phyloP scores from a whole-genome alignment of 2,797 vertebrate species.

The Phoeniculus purpureus region DNA sequence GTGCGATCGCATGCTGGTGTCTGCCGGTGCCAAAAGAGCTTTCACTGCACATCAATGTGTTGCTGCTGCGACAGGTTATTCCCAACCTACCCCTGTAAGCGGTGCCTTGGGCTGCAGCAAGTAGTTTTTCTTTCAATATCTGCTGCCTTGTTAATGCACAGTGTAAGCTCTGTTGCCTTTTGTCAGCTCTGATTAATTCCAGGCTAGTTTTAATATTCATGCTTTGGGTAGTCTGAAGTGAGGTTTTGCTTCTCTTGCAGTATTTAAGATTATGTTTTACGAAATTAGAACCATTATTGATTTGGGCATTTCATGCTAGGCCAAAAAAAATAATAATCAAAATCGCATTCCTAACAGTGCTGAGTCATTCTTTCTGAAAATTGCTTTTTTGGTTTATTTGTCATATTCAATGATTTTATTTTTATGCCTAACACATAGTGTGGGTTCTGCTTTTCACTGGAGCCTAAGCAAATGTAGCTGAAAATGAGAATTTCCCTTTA shows the following conservation, averaged over 20 bases:
- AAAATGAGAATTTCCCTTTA: constrained; percentile 70
- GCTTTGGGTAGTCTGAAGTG: constrained; percentile 24
- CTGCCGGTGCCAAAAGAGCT: background rate
- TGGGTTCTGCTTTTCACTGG: constrained; percentile 59
- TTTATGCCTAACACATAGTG: constrained; percentile 51
- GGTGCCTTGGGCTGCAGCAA: background rate
- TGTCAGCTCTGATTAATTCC: constrained; percentile 45
- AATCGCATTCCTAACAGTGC: constrained; percentile 5
- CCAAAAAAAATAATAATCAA: background rate
- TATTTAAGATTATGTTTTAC: constrained; percentile 65
- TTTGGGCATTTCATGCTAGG: constrained; percentile 56
- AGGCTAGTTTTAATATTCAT: constrained; percentile 46
- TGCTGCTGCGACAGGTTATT: background rate
- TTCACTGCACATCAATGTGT: background rate
- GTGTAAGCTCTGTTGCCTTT: constrained; percentile 37
- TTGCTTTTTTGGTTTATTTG: constrained; percentile 55
- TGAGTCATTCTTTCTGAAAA: constrained; percentile 62
- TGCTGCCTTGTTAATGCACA: background rate
- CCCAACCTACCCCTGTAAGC: background rate
- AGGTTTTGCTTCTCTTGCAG: constrained; percentile 52
- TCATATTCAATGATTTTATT: constrained; percentile 64
- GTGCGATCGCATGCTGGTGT: accelerated
- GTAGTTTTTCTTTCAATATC: background rate
- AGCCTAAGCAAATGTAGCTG: constrained; percentile 69
- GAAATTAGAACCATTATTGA: constrained; percentile 67